Evolutionary conservation across 2,888 invertebrate species (phyloP).

Genomic region (Steinernema scapterisci): DNA sequence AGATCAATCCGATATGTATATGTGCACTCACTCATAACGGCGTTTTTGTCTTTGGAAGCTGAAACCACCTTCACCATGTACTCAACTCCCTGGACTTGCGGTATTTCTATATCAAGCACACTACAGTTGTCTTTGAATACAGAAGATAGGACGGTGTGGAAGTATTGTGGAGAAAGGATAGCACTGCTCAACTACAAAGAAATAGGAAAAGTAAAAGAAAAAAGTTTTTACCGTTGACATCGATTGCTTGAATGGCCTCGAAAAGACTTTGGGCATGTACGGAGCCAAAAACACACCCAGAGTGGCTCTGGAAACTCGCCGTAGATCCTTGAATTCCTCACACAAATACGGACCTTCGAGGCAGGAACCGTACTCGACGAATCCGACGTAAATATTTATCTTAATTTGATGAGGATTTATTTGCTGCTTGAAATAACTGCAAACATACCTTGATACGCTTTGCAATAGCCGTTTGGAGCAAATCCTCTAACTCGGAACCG

Average conservation of each 20-base stretch:
- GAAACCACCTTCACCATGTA: background rate
- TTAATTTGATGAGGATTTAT: too few relatives aligned
- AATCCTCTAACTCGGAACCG: background rate
- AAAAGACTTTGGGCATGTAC: background rate
- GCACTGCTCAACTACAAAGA: background rate
- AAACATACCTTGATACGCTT: constrained; percentile 30
- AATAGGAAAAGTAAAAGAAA: background rate
- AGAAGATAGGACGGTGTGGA: background rate
- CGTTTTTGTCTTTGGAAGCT: background rate
- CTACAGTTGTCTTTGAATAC: background rate
- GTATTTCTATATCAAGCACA: background rate
- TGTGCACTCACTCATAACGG: background rate
- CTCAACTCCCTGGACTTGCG: background rate
- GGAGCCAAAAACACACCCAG: constrained; percentile 34
- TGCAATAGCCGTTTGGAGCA: constrained; percentile 19
- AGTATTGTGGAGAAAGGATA: background rate
- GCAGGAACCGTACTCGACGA: background rate
- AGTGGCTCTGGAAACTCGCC: constrained; percentile 8
- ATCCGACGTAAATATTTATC: constrained; percentile 24
- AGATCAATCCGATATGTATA: background rate
- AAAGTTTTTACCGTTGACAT: background rate
- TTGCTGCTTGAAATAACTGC: background rate
- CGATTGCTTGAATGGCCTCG: background rate
- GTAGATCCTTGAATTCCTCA: constrained; percentile 15
- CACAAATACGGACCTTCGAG: constrained; percentile 11